Conservation (phyloP, 2,797 vertebrate genomes). For the Yasuhikotakia modesta region DNA sequence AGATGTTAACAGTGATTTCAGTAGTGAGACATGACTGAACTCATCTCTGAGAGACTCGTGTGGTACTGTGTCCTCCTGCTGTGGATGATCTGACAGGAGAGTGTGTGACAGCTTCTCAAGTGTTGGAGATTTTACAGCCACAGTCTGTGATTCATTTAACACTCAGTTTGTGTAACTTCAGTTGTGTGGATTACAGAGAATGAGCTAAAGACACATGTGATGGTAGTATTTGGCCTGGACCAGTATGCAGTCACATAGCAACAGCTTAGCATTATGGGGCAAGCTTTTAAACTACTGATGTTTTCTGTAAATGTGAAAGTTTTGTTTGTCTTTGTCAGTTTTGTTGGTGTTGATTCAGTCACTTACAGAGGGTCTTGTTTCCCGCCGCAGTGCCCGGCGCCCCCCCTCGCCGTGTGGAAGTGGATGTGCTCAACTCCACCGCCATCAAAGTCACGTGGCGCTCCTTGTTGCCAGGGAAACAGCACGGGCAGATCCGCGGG, state of each 20-base stretch:
- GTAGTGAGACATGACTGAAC: background rate
- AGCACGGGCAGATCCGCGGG: constrained; percentile 96
- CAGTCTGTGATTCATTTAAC: too few species aligned
- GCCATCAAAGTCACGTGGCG: constrained; percentile 96
- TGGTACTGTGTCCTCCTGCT: background rate
- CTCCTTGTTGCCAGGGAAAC: constrained; percentile 87
- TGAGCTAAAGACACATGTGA: too few species aligned
- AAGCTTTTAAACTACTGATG: background rate
- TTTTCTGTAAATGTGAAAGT: background rate
- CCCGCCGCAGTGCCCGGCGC: constrained; percentile 87
- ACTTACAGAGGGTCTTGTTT: background rate
- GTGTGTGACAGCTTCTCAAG: too few species aligned
- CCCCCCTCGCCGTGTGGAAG: constrained; percentile 92
- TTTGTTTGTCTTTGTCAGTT: background rate
- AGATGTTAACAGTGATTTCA: constrained; percentile 19
- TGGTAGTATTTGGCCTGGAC: too few species aligned
- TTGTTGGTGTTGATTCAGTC: background rate
- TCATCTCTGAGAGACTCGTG: constrained; percentile 15
- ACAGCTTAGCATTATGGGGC: too few species aligned
- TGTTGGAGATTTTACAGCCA: too few species aligned
- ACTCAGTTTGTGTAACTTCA: too few species aligned
- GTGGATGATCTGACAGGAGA: too few species aligned
- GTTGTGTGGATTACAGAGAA: too few species aligned
- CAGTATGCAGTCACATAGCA: too few species aligned
- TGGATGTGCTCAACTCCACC: constrained; percentile 94